Evolutionary conservation across 2,888 invertebrate genomes (phyloP), one percentile per base, ranked within the genome.

Genomic region (Agriopis leucophaearia): DNA sequence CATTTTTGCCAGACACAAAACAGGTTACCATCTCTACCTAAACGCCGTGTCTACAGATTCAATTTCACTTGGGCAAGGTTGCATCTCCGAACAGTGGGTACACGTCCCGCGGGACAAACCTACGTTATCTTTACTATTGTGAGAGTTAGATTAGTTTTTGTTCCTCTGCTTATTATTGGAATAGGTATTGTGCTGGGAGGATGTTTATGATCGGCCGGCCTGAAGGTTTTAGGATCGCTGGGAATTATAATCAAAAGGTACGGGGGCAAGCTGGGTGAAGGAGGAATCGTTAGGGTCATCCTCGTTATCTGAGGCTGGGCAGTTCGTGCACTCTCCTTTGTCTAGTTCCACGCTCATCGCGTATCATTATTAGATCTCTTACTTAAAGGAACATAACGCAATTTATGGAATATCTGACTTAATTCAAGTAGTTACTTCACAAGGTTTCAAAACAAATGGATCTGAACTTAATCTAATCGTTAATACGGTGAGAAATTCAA

Each of bases 81-180:
- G 65, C 59, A 73, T 65, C 59, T 78, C 85, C 87, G 85, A 90
- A 88, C 84, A 86, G 84, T 81, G 73, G 81, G 74, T 15, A 68
- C 12, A 59, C 59, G 75, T 79, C 90, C 86, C 87, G 66, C 71
- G 88, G 87, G 87, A 81, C 74, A 66, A 76, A 78, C 83, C 85
- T 83, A 81, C 84, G 87, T 88, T 91, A 90, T 91, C 90, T 91
- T 77, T 88, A 89, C 83, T 87, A 88, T 83, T 87, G 84, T 81
- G 84, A 69, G 75, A 89, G 88, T 91, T 90, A 87, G 91, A 92
- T 92, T 92, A 90, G 88, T 91, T 92, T 89, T 86, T 91, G 86
- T 87, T 86, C 81, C 71, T 75, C 73, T 70, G 76, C 76, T 88
- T 89, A 88, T 90, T 90, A 90, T 89, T 85, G 86, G 85, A 80